Conservation (phyloP, 2,797 vertebrate species). For the Eulemur coronatus region DNA sequence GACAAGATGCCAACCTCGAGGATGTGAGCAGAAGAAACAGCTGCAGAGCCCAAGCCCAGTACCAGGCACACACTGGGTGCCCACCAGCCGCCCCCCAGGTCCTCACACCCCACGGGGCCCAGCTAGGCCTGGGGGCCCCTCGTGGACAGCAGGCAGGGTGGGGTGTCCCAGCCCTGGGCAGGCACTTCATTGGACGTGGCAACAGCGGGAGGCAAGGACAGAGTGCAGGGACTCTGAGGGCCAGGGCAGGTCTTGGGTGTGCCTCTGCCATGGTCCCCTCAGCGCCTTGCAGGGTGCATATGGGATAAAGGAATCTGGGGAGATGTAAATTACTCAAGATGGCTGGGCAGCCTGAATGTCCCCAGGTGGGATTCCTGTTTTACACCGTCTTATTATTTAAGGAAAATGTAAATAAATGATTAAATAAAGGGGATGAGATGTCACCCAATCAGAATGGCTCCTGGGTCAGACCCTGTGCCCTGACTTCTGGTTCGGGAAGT, state of each 20-base stretch:
- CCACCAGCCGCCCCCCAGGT: neutral
- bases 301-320: neutral
- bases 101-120: neutral
- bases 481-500: neutral
- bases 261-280: neutral
- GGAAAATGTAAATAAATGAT: neutral
- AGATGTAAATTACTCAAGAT: too few species aligned
- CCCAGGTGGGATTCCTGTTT: neutral
- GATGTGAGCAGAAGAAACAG: neutral
- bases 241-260: neutral
- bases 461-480: neutral
- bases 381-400: neutral
- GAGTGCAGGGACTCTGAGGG: too few species aligned
- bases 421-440: neutral
- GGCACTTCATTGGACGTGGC: neutral
- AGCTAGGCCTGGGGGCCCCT: neutral
- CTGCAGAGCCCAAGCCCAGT: neutral
- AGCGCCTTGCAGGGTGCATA: neutral
- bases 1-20: neutral
- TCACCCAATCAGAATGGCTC: neutral
- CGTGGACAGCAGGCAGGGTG: neutral
- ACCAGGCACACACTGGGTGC: neutral
- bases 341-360: neutral
- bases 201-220: fast-evolving
- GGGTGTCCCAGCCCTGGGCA: neutral